Evolutionary conservation across 1,140 invertebrate species (phyloP).

Genomic region (Micrasema longulum): DNA sequence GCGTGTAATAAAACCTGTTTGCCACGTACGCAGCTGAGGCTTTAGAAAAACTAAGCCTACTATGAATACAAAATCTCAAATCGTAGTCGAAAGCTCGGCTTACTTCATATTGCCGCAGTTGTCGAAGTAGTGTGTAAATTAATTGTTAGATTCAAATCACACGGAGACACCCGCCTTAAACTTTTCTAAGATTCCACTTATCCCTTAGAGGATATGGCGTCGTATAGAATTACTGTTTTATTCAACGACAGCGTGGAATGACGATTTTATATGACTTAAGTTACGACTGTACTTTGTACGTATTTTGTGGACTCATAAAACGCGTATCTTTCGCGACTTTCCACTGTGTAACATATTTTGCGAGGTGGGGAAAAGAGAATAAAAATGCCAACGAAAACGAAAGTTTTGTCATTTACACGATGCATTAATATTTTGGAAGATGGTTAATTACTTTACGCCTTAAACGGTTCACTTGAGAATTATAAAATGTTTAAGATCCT

Average conservation of each 20-base stretch:
- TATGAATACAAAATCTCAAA: constrained; percentile 29
- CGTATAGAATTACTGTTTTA: constrained; percentile 32
- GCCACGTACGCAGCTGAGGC: constrained; percentile 27
- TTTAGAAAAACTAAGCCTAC: constrained; percentile 36
- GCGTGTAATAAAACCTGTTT: constrained; percentile 39
- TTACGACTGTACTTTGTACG: constrained; percentile 48
- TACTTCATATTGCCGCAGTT: not conserved
- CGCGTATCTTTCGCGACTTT: constrained; percentile 46
- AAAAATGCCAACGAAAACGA: constrained; percentile 38
- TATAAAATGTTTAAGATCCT: constrained; percentile 49
- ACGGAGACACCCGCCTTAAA: not conserved
- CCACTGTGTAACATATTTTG: constrained; percentile 40
- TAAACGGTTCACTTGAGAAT: constrained; percentile 29
- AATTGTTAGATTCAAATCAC: constrained; percentile 33
- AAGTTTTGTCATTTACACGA: constrained; percentile 44
- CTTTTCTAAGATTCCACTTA: constrained; percentile 33
- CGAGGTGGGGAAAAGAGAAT: constrained; percentile 28
- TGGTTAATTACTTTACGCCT: constrained; percentile 47
- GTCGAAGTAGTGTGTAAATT: constrained; percentile 38
- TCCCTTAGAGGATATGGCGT: constrained; percentile 21
- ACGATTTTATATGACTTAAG: constrained; percentile 46
- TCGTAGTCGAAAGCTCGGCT: constrained; percentile 2
- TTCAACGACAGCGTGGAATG: constrained; percentile 33
- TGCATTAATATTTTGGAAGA: constrained; percentile 48
- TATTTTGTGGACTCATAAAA: constrained; percentile 53